Evolutionary conservation across 2,797 vertebrate species (phyloP), one percentile per base, ranked within the genome.

Genomic region (Pelodytes ibericus): DNA sequence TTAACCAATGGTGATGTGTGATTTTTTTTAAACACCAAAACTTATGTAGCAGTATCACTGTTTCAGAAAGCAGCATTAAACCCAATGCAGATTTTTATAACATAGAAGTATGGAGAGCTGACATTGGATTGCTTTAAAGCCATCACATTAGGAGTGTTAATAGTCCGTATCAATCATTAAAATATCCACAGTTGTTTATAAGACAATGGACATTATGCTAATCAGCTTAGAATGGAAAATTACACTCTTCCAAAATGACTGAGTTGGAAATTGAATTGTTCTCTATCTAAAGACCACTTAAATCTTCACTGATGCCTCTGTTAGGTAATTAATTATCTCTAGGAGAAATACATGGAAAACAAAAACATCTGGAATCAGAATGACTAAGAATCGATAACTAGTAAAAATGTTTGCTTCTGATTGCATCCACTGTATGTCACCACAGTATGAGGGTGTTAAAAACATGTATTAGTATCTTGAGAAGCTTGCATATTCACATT

Each of bases 241-340:
- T 88, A 86, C 79, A 83, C 83, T 53, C 81, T 70, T 80, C 82
- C 87, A 80, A 80, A 75, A 86, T 86, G 74, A 85, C 80, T 80
- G 39, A 44, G 36, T 27, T 76, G 81, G 74, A 72, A 80, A 76
- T 73, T 61, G 71, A 64, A 74, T 81, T 69, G 74, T 39, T 77
- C 53, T 79, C 73, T 75, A 44, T 75, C 78, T 53, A 33, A 30
- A 66, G 20, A 51, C 75, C 0, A 0, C 63, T 78, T 83, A 63
- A 74, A 75, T 78, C 69, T 82, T 0, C 0, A 63, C 76, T 58
- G 77, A 65, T 75, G 81, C 74, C 22, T 4, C 47, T 15, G 74
- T 79, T 77, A 82, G 18, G 82, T 77, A 36, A 62, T 80, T 75
- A 83, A 2, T 66, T 65, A 67, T 16, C 58, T 53, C n/a, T 53